Percentiles rank a stretch among this genome's conserved stretches.
phyloP scores from a whole-genome alignment of 1,140 invertebrate genomes.

The Dreissena polymorpha region DNA sequence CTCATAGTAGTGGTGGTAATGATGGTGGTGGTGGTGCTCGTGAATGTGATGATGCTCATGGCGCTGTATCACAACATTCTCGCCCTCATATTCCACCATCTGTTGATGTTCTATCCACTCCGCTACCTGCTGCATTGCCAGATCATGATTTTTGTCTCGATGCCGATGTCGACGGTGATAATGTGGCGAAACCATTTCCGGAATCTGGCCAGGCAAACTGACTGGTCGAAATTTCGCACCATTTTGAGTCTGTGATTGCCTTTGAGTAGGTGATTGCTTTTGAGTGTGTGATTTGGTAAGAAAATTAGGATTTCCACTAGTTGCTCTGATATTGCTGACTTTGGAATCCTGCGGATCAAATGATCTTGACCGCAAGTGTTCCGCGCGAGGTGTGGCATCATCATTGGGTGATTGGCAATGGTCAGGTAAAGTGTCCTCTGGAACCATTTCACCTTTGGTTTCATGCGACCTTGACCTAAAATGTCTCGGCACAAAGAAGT shows the following conservation, averaged over 20 bases:
- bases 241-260: slow-evolving; percentile 52
- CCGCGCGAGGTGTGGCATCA: slow-evolving; percentile 48
- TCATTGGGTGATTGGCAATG: slow-evolving; percentile 28
- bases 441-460: slow-evolving; percentile 61
- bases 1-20: slow-evolving; percentile 88
- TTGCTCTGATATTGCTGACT: slow-evolving; percentile 52
- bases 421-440: slow-evolving; percentile 65
- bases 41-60: slow-evolving; percentile 87
- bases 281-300: slow-evolving; percentile 11
- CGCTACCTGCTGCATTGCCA: slow-evolving; percentile 85
- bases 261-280: not conserved
- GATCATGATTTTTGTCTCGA: slow-evolving; percentile 85
- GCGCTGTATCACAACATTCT: slow-evolving; percentile 76
- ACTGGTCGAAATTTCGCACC: slow-evolving; percentile 67
- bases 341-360: slow-evolving; percentile 71
- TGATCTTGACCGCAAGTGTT: slow-evolving; percentile 73
- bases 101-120: slow-evolving; percentile 80
- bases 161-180: slow-evolving; percentile 83
- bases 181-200: slow-evolving; percentile 79
- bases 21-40: slow-evolving; percentile 89
- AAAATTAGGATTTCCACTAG: slow-evolving; percentile 47
- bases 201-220: slow-evolving; percentile 71
- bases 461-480: slow-evolving; percentile 72
- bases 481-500: slow-evolving; percentile 44
- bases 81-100: slow-evolving; percentile 68